Evolutionary conservation across 2,888 invertebrate genomes (phyloP), one percentile per base, ranked within the genome.

Genomic region (Piscicola geometra): DNA sequence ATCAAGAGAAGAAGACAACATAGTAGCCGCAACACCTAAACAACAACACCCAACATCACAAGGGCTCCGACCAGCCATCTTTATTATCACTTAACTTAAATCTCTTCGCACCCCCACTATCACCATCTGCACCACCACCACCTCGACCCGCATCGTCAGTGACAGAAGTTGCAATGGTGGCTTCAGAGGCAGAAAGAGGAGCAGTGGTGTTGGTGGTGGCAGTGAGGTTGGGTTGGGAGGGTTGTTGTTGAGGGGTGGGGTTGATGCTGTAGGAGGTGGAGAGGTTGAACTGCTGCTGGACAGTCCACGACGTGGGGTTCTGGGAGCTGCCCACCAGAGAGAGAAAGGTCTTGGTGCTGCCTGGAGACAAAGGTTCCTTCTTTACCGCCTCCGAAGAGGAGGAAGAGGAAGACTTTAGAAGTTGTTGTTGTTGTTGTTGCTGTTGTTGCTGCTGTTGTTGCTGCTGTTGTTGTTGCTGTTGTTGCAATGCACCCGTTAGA

Each of bases 401-500:
- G n/a, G n/a, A n/a, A n/a, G n/a, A n/a, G n/a, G n/a, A n/a, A n/a
- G n/a, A n/a, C n/a, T n/a, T n/a, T n/a, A n/a, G n/a, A n/a, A n/a
- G n/a, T 1, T 41, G 47, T n/a, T 12, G 5, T 15, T 9, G 3
- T 15, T 12, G 30, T 21, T 21, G n/a, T 30, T 32, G 21, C 33
- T 56, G 64, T 9, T 52, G 33, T 1, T 41, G 47, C 64, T 12
- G 5, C 33, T 9, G 3, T 15, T 12, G 30, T 21, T 21, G n/a
- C 41, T 32, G 21, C 33, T 56, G 64, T 9, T 52, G 33, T 64
- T 56, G 64, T 5, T 52, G 52, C 18, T 47, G 52, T 35, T 73
- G 73, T 36, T 73, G 73, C 0, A 73, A 32, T 9, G 73, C 73
- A 15, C 73, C 76, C 1, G 76, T 66, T 36, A 76, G 47, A 15